phyloP scores from a whole-genome alignment of 1,140 invertebrate genomes.

The Druon quercuslanigerum region DNA sequence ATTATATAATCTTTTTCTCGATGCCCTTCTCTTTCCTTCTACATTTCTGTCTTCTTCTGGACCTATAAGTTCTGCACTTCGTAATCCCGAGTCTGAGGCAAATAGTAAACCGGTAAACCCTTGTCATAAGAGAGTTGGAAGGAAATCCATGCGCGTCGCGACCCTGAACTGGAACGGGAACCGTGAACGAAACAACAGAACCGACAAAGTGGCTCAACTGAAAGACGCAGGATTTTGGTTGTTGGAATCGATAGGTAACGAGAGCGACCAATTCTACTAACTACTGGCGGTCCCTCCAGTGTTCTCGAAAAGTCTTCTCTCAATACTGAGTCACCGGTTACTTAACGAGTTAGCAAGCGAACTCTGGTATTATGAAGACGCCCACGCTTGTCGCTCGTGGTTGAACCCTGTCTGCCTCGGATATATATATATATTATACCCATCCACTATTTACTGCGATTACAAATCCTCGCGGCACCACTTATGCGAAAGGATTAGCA shows the following conservation, averaged over 20 bases:
- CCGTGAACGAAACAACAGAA: slow-evolving; percentile 44
- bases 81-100: neutral
- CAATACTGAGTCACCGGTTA: slow-evolving; percentile 57
- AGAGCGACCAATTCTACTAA: slow-evolving; percentile 23
- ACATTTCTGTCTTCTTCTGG: neutral
- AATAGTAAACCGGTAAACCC: slow-evolving; percentile 47
- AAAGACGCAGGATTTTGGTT: slow-evolving; percentile 35
- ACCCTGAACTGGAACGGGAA: slow-evolving; percentile 36
- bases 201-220: slow-evolving; percentile 41
- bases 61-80: neutral
- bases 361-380: slow-evolving; percentile 45
- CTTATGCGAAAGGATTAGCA: slow-evolving; percentile 57
- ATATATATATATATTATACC: slow-evolving; percentile 36
- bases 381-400: slow-evolving; percentile 35
- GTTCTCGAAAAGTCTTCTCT: slow-evolving; percentile 43
- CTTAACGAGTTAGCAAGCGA: slow-evolving; percentile 58
- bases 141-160: slow-evolving; percentile 43
- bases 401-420: neutral
- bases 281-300: neutral
- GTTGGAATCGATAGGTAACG: slow-evolving; percentile 44
- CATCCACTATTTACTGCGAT: slow-evolving; percentile 14
- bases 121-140: slow-evolving; percentile 47
- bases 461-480: slow-evolving; percentile 21
- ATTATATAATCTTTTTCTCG: too few relatives aligned
- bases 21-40: too few relatives aligned